Base-by-base conservation (phyloP, 2,113 vertebrate genomes). In the Brachypteracias leptosomus region DNA sequence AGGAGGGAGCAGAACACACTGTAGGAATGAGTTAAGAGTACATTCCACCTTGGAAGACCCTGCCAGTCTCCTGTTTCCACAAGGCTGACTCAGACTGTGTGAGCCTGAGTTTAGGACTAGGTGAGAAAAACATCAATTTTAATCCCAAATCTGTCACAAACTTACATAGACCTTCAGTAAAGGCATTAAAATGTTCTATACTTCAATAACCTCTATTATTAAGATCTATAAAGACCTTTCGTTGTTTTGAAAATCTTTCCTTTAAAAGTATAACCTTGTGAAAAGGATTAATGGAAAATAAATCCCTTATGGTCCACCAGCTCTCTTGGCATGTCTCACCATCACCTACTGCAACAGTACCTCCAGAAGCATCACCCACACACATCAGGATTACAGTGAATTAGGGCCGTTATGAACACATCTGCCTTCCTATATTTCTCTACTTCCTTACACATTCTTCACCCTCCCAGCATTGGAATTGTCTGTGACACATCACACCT, bases 301-400 rank as follows among this genome's bases (percentile, higher is more conserved):
- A 88, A 76, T 70, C n/a, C 54, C 62, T 36, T 14, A 12, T 1
- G 28, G 36, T 11, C 36, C 8, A 2, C 16, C 31, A 66, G 2
- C 12, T 28, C 42, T 54, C 28, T 15, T 3, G 42, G 18, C 24
- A 38, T 1, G 19, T 61, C 62, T 67, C 57, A 79, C 20, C 11
- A 10, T 9, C 7, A 6, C 21, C 62, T 59, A 13, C 54, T 12
- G 36, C 71, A 68, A 5, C 22, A 38, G 11, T 3, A n/a, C 38
- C 38, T 49, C 47, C 86, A 74, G 57, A 42, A 75, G 11, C 44
- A 25, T 4, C 84, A 74, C 16, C 16, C 38, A 16, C 8, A 4
- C 0, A 4, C 0, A 0, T 42, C 33, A 82, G 58, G 89, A 13
- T 10, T n/a, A 65, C 68, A 36, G 31, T 13, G 42, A 78, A 54